Conservation (phyloP, 2,888 invertebrate genomes). For the Oligia fasciuncula region DNA sequence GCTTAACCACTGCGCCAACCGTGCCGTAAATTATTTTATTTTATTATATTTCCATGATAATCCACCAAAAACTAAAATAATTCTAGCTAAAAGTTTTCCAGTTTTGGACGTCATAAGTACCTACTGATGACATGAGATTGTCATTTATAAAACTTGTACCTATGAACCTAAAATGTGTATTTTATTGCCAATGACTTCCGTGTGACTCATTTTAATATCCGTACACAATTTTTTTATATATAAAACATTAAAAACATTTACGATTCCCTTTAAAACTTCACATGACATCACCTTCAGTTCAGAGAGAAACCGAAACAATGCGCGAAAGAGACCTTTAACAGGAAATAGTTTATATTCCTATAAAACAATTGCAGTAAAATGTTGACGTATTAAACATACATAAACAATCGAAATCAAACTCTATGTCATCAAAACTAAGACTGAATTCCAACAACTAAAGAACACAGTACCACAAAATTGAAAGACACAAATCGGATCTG, state of each 20-base stretch:
- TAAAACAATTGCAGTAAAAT: constrained; percentile 84
- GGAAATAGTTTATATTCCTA: constrained; percentile 88
- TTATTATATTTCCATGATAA: constrained; percentile 26
- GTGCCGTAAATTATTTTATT: constrained; percentile 12
- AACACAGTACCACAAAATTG: constrained; percentile 47
- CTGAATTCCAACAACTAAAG: constrained; percentile 53
- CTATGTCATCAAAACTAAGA: constrained; percentile 58
- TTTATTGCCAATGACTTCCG: constrained; percentile 48
- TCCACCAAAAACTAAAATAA: background rate
- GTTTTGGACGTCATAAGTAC: background rate
- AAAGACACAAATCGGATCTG: constrained; percentile 75
- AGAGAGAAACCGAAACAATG: constrained; percentile 83
- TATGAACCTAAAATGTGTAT: background rate
- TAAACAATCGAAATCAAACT: constrained; percentile 62
- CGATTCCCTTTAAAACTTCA: constrained; percentile 75
- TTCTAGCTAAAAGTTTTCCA: background rate
- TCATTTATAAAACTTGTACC: background rate
- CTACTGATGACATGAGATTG: background rate
- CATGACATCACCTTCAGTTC: constrained; percentile 83
- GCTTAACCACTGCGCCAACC: too few relatives aligned
- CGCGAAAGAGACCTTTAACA: constrained; percentile 84
- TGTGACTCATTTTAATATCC: constrained; percentile 53
- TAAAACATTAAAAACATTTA: constrained; percentile 64
- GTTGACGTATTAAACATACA: constrained; percentile 66
- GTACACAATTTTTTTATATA: constrained; percentile 49